A percentile compares a stretch with the other conserved stretches of the same genome.
Conservation (phyloP, 1,140 invertebrate genomes). For the Nylanderia fulva region DNA sequence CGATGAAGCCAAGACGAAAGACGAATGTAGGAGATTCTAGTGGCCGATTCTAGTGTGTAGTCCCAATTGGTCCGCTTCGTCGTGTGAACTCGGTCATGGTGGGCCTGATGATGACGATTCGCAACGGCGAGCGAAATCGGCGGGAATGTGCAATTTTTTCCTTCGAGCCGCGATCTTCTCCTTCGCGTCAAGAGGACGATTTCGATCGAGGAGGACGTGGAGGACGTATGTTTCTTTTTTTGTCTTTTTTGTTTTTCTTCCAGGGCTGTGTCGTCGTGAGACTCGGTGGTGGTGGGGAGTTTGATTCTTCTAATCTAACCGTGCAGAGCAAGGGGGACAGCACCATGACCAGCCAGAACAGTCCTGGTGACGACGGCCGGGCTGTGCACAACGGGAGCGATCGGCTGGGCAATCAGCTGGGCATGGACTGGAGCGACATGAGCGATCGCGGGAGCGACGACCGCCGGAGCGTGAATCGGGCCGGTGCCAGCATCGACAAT, state of each 20-base stretch:
- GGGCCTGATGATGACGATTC: constrained; percentile 9
- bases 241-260: constrained; percentile 42
- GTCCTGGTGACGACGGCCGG: constrained; percentile 83
- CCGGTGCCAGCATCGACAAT: constrained; percentile 77
- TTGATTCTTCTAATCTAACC: constrained; percentile 67
- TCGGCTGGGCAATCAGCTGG: constrained; percentile 73
- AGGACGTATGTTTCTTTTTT: not conserved
- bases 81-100: not conserved
- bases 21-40: not conserved
- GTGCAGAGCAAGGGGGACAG: constrained; percentile 74
- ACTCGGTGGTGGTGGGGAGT: constrained; percentile 56
- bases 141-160: not conserved
- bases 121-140: constrained; percentile 14
- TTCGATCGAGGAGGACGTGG: constrained; percentile 27
- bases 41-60: not conserved
- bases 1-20: constrained; percentile 26
- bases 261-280: constrained; percentile 67
- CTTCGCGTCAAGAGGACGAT: constrained; percentile 37
- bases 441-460: constrained; percentile 69
- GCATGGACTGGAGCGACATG: constrained; percentile 66
- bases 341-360: constrained; percentile 82
- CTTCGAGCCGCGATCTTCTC: constrained; percentile 10
- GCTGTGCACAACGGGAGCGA: constrained; percentile 77
- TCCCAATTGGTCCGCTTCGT: not conserved
- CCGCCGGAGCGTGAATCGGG: constrained; percentile 79